Conservation (phyloP, 2,113 vertebrate genomes). For the Antennarius striatus region DNA sequence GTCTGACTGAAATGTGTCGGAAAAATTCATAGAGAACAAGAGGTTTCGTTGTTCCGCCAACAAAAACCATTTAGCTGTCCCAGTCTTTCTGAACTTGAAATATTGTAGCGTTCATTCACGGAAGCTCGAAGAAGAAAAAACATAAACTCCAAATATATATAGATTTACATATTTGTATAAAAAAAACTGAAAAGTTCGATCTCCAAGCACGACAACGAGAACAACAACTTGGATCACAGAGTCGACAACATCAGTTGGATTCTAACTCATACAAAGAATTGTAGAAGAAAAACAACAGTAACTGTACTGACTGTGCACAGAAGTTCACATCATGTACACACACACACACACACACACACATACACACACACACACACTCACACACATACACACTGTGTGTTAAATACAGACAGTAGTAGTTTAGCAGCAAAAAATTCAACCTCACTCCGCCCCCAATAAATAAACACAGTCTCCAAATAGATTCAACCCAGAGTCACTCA, state of each 20-base stretch:
- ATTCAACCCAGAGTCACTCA: conserved; percentile 49
- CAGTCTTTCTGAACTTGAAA: conserved; percentile 44
- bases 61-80: not conserved
- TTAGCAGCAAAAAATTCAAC: conserved; percentile 94
- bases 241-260: conserved; percentile 61
- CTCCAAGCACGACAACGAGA: conserved; percentile 51
- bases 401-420: conserved; percentile 98
- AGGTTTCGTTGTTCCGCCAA: not conserved
- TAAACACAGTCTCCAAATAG: conserved; percentile 83
- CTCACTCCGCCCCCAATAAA: conserved; percentile 83
- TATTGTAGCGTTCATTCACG: conserved; percentile 49
- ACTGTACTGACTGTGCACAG: conserved; percentile 76
- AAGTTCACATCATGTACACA: conserved; percentile 84
- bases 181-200: conserved; percentile 51
- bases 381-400: conserved; percentile 82
- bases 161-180: conserved; percentile 34
- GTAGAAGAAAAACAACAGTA: conserved; percentile 46
- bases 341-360: conserved; percentile 43
- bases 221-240: conserved; percentile 67
- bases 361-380: conserved; percentile 25
- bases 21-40: conserved; percentile 11
- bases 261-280: conserved; percentile 48
- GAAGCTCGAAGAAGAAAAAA: conserved; percentile 58
- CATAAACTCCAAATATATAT: conserved; percentile 48
- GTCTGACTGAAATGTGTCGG: conserved; percentile 35